Base-by-base conservation (phyloP, 1,140 invertebrate species). In the Acyrthosiphon pisum region DNA sequence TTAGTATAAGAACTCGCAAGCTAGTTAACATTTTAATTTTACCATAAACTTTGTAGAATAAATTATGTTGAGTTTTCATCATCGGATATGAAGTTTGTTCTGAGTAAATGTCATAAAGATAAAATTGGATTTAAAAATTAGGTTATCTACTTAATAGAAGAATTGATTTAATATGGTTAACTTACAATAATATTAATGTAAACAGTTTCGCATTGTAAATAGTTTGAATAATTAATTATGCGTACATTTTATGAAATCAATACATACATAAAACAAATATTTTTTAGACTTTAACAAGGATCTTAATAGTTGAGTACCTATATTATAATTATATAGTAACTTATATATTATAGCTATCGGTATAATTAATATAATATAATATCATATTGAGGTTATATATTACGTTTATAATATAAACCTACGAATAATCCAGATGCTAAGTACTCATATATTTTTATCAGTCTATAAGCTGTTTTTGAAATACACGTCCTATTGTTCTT, bases 11-110 rank as follows among this genome's bases (percentile, higher is more conserved):
- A 84, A 84, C 9, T 84, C 41, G 4, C 8, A 84, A 84, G 46
- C 41, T 86, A 86, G 84, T 46, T 86, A 86, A 86, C 41, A 30
- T 86, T 86, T 46, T 46, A 86, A 86, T 86, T 86, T 44, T 46
- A 86, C 26, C 14, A 30, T 30, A 41, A 86, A 86, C 84, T 26
- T 46, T 6, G 84, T 46, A 46, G 41, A 86, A 46, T 86, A 86
- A 86, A 46, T 86, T 46, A 86, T 86, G n/a, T 86, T 30, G 23
- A 46, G 11, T 86, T 86, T 86, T 30, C 26, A 30, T 46, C 84
- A 86, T 30, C 14, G 26, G 44, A 18, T 86, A 30, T 11, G n/a
- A 30, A 86, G 23, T 86, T 26, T 86, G 23, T 41, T 84, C 9
- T 11, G 44, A 84, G 37, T 83, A 83, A 83, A 83, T 37, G 60